Conservation (phyloP, 2,113 vertebrate species). For the Tinamus guttatus region DNA sequence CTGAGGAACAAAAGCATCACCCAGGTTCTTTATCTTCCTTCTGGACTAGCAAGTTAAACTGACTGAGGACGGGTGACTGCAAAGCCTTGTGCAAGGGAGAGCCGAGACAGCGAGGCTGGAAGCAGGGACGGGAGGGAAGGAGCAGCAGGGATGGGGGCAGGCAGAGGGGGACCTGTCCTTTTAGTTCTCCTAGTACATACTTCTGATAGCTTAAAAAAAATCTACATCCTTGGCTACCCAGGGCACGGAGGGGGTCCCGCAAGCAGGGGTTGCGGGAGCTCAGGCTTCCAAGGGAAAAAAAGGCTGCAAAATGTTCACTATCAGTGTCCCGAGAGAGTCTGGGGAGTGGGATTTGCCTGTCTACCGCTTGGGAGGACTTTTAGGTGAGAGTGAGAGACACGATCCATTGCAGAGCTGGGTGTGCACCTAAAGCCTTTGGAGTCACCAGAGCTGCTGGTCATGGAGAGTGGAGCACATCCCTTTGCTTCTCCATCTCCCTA, state of each 20-base stretch:
- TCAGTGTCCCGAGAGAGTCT: background rate
- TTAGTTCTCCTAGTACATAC: background rate
- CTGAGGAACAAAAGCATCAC: background rate
- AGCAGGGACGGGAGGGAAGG: background rate
- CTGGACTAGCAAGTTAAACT: background rate
- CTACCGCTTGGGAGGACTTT: background rate
- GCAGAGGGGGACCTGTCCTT: background rate
- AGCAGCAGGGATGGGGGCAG: background rate
- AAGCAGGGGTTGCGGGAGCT: accelerated
- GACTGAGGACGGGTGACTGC: background rate
- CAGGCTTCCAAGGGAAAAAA: background rate
- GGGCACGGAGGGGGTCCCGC: background rate
- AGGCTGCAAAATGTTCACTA: background rate
- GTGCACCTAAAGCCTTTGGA: background rate
- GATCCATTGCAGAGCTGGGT: background rate
- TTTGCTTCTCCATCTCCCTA: background rate
- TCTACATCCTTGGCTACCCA: background rate
- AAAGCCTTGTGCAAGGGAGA: background rate
- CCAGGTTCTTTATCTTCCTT: background rate
- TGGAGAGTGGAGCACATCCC: background rate
- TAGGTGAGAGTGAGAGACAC: background rate
- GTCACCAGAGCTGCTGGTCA: background rate
- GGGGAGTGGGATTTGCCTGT: background rate
- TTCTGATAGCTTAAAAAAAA: background rate
- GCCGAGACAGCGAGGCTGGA: background rate